phyloP scores from a whole-genome alignment of 2,113 vertebrate species.

The Dendropsophus ebraccatus region DNA sequence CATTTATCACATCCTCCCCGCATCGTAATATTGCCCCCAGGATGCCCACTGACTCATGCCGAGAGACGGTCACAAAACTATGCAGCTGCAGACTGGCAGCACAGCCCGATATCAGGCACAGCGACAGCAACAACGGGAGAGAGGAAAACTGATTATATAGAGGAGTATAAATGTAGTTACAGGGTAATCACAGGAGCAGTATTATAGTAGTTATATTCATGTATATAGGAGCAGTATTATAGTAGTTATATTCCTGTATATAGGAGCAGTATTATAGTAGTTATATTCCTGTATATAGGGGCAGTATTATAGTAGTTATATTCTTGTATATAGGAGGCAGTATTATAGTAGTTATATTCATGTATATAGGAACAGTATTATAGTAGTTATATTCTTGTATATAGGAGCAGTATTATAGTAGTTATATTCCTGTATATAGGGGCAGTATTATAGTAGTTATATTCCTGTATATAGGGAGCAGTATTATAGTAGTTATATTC shows the following conservation, averaged over 20 bases:
- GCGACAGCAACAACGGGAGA: neutral
- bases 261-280: slow-evolving; percentile 1
- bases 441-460: neutral
- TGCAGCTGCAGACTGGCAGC: slow-evolving; percentile 33
- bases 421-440: neutral
- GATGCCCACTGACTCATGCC: neutral
- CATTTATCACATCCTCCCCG: slow-evolving; percentile 21
- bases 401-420: neutral
- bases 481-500: too few species aligned
- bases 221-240: neutral
- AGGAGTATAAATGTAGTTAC: too few species aligned
- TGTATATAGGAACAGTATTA: neutral
- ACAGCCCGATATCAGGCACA: neutral
- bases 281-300: slow-evolving; percentile 3
- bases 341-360: slow-evolving; percentile 10
- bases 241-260: neutral
- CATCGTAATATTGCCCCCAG: slow-evolving; percentile 26
- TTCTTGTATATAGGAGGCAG: neutral
- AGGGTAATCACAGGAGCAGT: neutral
- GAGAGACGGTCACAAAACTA: neutral
- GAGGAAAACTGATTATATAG: too few species aligned
- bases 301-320: slow-evolving; percentile 8
- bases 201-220: slow-evolving; percentile 7
- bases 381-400: slow-evolving; percentile 6
- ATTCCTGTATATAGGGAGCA: neutral